Evolutionary conservation across 2,113 vertebrate genomes (phyloP), one percentile per base, ranked within the genome.

Genomic region (Pheucticus melanocephalus): DNA sequence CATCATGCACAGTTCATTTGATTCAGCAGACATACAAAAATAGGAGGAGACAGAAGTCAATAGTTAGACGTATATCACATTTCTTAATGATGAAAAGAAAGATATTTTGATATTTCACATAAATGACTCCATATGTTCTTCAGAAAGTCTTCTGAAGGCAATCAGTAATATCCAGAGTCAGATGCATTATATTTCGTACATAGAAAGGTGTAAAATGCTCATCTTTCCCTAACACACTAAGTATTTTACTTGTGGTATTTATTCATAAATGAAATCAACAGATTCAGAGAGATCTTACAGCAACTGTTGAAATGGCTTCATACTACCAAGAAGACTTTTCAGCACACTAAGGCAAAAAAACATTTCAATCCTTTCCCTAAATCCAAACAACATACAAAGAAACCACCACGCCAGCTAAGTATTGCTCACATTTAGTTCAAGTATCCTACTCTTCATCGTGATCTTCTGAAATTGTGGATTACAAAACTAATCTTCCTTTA

Each of bases 51-150:
- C 20, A 70, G 27, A 96, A 82, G 82, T 86, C 61, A 95, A 15
- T 16, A 63, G 22, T 40, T 57, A 59, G 6, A 94, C 94, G 53
- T 56, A 75, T 42, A 92, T 88, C 85, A 86, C 57, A 95, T 88
- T 92, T 95, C 50, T 82, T 88, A 95, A 92, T 76, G 75, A 97
- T n/a, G 30, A 54, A 86, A 96, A 95, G 44, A 79, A 96, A 96
- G 39, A 73, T 50, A 91, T 33, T 87, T 66, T 31, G 37, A 7
- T 51, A 39, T 68, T 61, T 86, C 69, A 69, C 28, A 83, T 81
- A 94, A 96, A 90, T 70, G 15, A 91, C 80, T 86, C 91, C 78
- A 44, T 78, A 82, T 73, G 81, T 87, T 84, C 73, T 84, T 90
- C 87, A 71, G 45, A 33, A 90, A 84, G 76, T 73, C 57, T 44